Percentiles rank a stretch among this genome's conserved stretches.
Evolutionary conservation across 2,888 invertebrate species (phyloP).

Genomic region (Tetranychus piercei): DNA sequence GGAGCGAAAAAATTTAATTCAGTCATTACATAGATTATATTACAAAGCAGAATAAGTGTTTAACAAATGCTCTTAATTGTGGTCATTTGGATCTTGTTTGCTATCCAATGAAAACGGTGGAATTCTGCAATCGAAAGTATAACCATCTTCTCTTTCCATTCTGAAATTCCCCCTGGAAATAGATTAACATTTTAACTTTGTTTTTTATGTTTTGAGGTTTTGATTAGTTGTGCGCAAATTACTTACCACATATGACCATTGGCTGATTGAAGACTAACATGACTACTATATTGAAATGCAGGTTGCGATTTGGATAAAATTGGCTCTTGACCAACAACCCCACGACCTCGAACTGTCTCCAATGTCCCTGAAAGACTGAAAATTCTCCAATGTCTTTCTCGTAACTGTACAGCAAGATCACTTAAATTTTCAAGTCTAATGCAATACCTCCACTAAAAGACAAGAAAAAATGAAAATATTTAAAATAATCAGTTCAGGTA

Average conservation of each 20-base stretch:
- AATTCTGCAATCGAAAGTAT: conserved; percentile 88
- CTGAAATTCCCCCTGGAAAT: conserved; percentile 72
- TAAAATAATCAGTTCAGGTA: neutral
- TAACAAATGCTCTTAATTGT: neutral
- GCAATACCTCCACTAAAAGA: conserved; percentile 87
- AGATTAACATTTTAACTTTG: too few species aligned
- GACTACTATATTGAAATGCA: conserved; percentile 93
- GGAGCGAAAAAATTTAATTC: neutral
- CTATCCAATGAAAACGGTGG: conserved; percentile 93
- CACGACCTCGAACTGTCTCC: conserved; percentile 73
- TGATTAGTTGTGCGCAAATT: neutral
- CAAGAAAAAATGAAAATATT: neutral
- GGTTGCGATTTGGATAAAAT: conserved; percentile 66
- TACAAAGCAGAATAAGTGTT: neutral
- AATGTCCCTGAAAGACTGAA: conserved; percentile 69
- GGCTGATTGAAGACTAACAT: conserved; percentile 86
- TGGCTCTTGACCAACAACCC: conserved; percentile 90
- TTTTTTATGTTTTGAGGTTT: neutral
- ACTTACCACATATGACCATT: conserved; percentile 90
- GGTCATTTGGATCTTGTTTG: conserved; percentile 46
- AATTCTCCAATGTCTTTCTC: conserved; percentile 95
- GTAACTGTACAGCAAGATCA: conserved; percentile 64
- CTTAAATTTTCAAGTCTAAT: conserved; percentile 88
- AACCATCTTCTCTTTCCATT: conserved; percentile 91
- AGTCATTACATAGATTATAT: neutral